Evolutionary conservation across 1,140 invertebrate genomes (phyloP).

Genomic region (Helicoverpa zea): DNA sequence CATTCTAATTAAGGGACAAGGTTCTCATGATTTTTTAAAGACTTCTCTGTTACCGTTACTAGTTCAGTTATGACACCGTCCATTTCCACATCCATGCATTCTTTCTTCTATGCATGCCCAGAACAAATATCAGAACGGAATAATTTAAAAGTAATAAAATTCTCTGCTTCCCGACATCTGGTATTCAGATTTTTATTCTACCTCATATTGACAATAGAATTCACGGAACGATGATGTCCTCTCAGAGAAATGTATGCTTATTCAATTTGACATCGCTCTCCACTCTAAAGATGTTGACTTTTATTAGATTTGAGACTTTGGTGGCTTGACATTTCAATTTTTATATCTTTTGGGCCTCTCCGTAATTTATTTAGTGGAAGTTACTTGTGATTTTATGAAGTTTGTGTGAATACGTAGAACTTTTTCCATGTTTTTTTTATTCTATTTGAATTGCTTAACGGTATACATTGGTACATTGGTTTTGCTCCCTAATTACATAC

Average conservation of each 20-base stretch:
- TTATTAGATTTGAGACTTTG: constrained; percentile 25
- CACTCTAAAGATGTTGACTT: constrained; percentile 31
- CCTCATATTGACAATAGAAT: constrained; percentile 30
- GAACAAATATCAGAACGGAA: background rate
- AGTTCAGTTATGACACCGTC: too few species aligned
- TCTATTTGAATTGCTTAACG: too few species aligned
- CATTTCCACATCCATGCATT: background rate
- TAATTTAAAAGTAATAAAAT: constrained; percentile 11
- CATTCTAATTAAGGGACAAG: too few species aligned
- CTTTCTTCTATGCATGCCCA: background rate
- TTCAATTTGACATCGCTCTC: constrained; percentile 33
- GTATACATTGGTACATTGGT: too few species aligned
- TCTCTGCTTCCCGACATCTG: background rate
- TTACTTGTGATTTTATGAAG: too few species aligned
- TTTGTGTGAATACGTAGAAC: too few species aligned
- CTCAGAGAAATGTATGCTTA: constrained; percentile 29
- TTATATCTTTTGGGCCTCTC: constrained; percentile 2
- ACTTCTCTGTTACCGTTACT: too few species aligned
- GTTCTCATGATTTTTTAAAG: too few species aligned
- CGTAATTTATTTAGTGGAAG: background rate
- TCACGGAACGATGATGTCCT: constrained; percentile 22
- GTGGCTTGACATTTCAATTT: constrained; percentile 1
- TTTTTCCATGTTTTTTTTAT: too few species aligned
- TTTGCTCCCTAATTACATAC: too few species aligned
- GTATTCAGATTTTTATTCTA: constrained; percentile 42